Conservation (phyloP, 2,797 vertebrate genomes). For the Chloroceryle inda region DNA sequence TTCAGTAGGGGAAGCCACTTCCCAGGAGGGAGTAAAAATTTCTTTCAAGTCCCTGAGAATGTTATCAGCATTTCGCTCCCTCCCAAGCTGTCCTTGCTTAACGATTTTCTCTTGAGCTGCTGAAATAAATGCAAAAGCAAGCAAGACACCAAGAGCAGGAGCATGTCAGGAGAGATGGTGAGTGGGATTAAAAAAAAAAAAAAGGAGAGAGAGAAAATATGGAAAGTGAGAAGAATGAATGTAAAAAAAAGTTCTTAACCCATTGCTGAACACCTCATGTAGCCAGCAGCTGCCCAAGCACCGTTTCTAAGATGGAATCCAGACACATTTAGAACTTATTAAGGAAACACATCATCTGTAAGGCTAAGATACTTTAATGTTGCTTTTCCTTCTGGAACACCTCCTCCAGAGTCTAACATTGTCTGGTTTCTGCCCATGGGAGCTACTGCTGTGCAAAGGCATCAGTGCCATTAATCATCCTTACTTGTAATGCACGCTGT, state of each 20-base stretch:
- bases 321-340: neutral
- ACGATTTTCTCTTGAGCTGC: conserved; percentile 75
- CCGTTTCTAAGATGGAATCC: neutral
- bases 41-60: conserved; percentile 86
- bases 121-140: conserved; percentile 73
- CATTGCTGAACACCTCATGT: neutral
- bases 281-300: neutral
- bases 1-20: conserved; percentile 83
- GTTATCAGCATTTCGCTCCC: conserved; percentile 82
- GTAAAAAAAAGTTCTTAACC: neutral
- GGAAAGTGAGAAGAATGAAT: neutral
- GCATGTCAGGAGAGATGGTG: neutral
- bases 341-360: neutral
- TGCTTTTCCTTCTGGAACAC: neutral
- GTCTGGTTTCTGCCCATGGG: neutral
- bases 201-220: neutral
- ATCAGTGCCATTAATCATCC: neutral
- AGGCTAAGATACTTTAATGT: neutral
- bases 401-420: neutral
- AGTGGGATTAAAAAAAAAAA: neutral
- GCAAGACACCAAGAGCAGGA: conserved; percentile 24
- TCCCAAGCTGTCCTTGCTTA: conserved; percentile 78
- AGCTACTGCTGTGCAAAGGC: neutral
- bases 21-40: conserved; percentile 85
- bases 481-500: neutral